These are phyloP conservation scores for Auanema freiburgensis DNA, from an alignment of 2,888 invertebrate species.

Conservation along the genomic window DNA sequence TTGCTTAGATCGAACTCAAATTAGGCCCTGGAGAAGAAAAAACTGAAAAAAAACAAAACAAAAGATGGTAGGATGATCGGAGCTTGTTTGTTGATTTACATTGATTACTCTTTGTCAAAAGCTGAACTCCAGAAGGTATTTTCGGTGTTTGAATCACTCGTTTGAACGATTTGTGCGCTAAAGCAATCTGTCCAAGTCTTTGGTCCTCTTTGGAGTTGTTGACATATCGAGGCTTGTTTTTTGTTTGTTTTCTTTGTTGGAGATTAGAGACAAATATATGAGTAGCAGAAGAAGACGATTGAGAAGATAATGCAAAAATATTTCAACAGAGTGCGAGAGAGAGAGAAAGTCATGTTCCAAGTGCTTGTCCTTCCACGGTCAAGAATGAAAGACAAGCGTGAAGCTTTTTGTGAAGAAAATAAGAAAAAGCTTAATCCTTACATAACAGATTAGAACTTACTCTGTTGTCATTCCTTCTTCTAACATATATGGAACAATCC, in stretches of 20 bases:
- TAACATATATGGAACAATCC: conserved; percentile 60
- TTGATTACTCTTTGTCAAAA: too few relatives aligned
- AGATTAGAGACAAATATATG: too few relatives aligned
- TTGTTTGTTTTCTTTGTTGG: background rate
- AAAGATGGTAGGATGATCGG: too few relatives aligned
- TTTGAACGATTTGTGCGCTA: too few relatives aligned
- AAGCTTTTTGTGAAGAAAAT: background rate
- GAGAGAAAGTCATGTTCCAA: conserved; percentile 2
- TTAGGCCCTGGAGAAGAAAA: too few relatives aligned
- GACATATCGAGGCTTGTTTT: conserved; percentile 2
- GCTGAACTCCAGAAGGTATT: too few relatives aligned
- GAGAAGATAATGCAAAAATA: background rate
- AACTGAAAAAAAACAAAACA: too few relatives aligned
- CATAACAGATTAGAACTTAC: conserved; percentile 29
- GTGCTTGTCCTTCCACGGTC: background rate
- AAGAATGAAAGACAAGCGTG: background rate
- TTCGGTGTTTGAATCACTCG: too few relatives aligned
- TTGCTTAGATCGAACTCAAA: too few relatives aligned
- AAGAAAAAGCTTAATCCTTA: background rate
- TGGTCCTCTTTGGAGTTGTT: too few relatives aligned
- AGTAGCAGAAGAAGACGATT: background rate
- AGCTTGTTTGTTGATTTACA: too few relatives aligned
- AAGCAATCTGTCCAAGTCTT: too few relatives aligned
- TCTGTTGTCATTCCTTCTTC: conserved; percentile 62
- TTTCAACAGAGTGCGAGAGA: background rate